phyloP scores from a whole-genome alignment of 2,113 vertebrate species.

The Pteruthius melanotis region DNA sequence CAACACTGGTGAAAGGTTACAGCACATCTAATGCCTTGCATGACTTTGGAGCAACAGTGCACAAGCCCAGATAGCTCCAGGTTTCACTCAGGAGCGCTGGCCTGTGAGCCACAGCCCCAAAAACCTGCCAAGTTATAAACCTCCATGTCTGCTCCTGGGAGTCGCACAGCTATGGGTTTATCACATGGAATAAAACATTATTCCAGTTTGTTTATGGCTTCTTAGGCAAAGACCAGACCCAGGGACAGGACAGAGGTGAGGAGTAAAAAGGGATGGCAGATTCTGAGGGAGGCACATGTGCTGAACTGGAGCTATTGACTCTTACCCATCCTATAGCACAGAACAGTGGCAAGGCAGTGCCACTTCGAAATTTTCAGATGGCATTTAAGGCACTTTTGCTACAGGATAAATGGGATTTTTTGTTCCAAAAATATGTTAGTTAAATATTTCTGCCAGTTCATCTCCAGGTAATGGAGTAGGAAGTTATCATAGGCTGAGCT shows the following conservation, averaged over 20 bases:
- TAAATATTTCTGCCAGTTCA: not conserved
- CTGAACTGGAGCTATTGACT: not conserved
- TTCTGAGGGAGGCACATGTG: not conserved
- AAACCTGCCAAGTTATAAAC: not conserved
- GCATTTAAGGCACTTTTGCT: not conserved
- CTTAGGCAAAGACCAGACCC: not conserved
- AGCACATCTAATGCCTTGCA: not conserved
- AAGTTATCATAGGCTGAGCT: not conserved
- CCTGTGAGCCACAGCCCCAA: not conserved
- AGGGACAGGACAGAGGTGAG: not conserved
- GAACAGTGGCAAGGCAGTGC: not conserved
- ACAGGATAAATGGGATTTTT: not conserved
- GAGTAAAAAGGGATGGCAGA: not conserved
- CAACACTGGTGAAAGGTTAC: not conserved
- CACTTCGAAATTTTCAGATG: not conserved
- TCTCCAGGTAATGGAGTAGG: not conserved
- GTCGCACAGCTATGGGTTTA: not conserved
- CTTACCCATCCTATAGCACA: not conserved
- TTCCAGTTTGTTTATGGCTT: not conserved
- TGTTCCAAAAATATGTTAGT: not conserved
- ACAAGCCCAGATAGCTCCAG: not conserved
- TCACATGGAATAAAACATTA: not conserved
- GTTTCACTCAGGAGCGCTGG: not conserved
- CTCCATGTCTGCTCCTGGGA: not conserved
- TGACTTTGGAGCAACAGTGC: not conserved